phyloP scores from a whole-genome alignment of 1,140 invertebrate genomes.

The Caenorhabditis latens region DNA sequence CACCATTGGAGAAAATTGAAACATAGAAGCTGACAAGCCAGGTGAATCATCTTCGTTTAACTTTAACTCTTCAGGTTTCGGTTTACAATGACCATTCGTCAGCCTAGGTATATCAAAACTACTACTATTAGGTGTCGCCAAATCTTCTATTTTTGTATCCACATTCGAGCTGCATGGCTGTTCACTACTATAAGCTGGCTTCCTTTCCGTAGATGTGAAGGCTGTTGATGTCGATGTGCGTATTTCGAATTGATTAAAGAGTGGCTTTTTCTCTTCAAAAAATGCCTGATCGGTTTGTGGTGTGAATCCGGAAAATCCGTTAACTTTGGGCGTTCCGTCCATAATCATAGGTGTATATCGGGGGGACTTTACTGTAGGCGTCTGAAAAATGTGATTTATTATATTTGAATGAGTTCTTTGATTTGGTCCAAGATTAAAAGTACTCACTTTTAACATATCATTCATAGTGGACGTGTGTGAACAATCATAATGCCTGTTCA shows the following conservation, averaged over 20 bases:
- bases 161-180: too few species aligned
- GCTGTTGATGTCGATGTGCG: constrained; percentile 65
- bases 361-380: constrained; percentile 67
- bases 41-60: not conserved
- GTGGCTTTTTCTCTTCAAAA: constrained; percentile 74
- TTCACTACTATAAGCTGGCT: too few species aligned
- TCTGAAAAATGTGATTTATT: constrained; percentile 34
- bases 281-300: constrained; percentile 72
- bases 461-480: constrained; percentile 72
- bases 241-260: constrained; percentile 41
- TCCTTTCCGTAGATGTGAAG: constrained; percentile 49
- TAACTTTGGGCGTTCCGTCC: not conserved
- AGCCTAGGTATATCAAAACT: not conserved
- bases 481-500: constrained; percentile 66
- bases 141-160: too few species aligned
- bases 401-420: not conserved
- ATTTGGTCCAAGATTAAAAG: not conserved
- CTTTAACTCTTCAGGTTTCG: not conserved
- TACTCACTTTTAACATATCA: constrained; percentile 66
- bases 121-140: not conserved
- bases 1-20: constrained; percentile 76
- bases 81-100: not conserved
- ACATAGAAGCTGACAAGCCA: constrained; percentile 72
- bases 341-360: constrained; percentile 47
- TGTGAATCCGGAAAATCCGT: not conserved